A percentile compares a stretch with the other conserved stretches of the same genome.
phyloP scores from a whole-genome alignment of 2,113 vertebrate species.

The Irena cyanogastra region DNA sequence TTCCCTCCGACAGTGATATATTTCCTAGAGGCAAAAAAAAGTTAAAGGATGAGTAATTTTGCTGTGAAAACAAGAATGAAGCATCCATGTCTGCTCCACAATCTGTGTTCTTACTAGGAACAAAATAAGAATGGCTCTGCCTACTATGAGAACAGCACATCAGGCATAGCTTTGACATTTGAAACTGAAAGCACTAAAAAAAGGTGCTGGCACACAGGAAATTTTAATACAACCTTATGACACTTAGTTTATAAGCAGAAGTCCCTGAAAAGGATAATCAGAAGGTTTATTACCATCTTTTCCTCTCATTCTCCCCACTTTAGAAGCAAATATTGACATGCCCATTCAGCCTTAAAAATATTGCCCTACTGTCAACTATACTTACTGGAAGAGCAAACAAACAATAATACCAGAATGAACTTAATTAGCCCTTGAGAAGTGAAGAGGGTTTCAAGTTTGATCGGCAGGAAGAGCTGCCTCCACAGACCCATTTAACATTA shows the following conservation, averaged over 20 bases:
- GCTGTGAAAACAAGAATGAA: background rate
- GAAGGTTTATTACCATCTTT: background rate
- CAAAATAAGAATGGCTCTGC: background rate
- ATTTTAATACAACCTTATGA: background rate
- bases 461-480: background rate
- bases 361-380: background rate
- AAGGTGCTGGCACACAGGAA: background rate
- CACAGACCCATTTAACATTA: background rate
- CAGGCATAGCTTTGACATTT: background rate
- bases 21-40: conserved; percentile 72
- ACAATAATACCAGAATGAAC: background rate
- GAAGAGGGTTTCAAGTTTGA: background rate
- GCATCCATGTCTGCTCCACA: background rate
- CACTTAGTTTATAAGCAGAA: background rate
- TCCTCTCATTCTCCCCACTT: background rate
- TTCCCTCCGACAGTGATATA: conserved; percentile 88
- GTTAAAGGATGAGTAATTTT: background rate
- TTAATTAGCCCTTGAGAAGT: background rate
- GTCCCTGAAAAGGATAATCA: background rate
- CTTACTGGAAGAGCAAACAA: background rate
- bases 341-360: background rate
- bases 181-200: background rate
- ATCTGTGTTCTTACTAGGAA: background rate
- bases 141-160: background rate
- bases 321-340: background rate